Conservation (phyloP, 1,140 invertebrate genomes). For the Dinoponera quadriceps region DNA sequence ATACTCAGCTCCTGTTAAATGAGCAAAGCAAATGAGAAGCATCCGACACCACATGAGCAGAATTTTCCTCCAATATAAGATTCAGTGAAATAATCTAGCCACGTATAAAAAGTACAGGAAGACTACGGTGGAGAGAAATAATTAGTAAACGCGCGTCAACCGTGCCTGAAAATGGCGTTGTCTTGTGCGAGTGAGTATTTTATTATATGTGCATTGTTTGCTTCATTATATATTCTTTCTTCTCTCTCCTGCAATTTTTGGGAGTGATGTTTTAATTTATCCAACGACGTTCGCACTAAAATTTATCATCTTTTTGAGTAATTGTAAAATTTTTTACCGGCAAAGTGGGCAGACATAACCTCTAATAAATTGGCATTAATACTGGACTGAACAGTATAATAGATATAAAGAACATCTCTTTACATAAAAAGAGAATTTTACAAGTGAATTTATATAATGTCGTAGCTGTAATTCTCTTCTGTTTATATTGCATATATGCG, state of each 20-base stretch:
- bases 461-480: too few species aligned
- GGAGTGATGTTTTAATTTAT: neutral
- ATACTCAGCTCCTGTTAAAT: too few species aligned
- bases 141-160: neutral
- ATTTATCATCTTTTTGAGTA: neutral
- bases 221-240: neutral
- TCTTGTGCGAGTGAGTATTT: slow-evolving; percentile 87
- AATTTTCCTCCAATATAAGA: too few species aligned
- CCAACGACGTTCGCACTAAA: neutral
- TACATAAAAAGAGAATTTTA: neutral
- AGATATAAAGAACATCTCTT: neutral
- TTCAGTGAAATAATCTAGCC: too few species aligned
- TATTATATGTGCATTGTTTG: neutral
- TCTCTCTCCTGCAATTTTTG: neutral
- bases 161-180: slow-evolving; percentile 85
- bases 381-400: slow-evolving; percentile 21
- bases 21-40: too few species aligned
- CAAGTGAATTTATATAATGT: neutral
- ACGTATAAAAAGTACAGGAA: too few species aligned
- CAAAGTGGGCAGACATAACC: slow-evolving; percentile 64
- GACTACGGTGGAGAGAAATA: too few species aligned
- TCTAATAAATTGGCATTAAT: slow-evolving; percentile 55
- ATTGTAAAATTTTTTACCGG: neutral
- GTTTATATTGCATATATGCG: too few species aligned
- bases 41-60: too few species aligned